Conservation (phyloP, 2,888 invertebrate genomes). For the Lysandra bellargus region DNA sequence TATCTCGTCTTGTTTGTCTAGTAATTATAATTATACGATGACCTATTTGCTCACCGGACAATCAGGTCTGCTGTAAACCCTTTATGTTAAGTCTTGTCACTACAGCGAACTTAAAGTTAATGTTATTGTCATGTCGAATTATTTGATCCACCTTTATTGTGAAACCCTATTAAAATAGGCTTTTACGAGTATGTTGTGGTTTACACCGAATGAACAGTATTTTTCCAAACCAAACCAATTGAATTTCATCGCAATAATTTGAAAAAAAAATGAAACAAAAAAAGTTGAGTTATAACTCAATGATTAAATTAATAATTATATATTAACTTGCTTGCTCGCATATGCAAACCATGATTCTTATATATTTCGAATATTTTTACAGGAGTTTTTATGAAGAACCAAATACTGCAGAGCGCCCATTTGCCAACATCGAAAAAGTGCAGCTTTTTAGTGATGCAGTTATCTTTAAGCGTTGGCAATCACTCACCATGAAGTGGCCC, state of each 20-base stretch:
- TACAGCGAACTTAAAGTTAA: slow-evolving; percentile 8
- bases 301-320: too few relatives aligned
- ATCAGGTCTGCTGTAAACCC: slow-evolving; percentile 15
- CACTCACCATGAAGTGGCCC: slow-evolving; percentile 9
- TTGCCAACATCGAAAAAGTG: slow-evolving; percentile 5
- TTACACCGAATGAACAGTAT: neutral
- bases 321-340: too few relatives aligned
- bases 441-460: slow-evolving; percentile 17
- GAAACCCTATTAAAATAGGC: neutral
- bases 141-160: neutral
- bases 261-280: too few relatives aligned
- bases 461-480: slow-evolving; percentile 22
- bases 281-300: too few relatives aligned
- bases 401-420: slow-evolving; percentile 14
- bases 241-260: neutral
- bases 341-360: neutral
- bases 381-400: neutral
- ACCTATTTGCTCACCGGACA: slow-evolving; percentile 23
- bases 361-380: neutral
- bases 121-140: neutral
- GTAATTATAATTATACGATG: slow-evolving; percentile 27
- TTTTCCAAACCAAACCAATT: neutral
- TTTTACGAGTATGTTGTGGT: neutral
- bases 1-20: slow-evolving; percentile 21
- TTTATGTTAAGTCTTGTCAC: slow-evolving; percentile 15